Conservation (phyloP, 2,113 vertebrate species). For the Nicator chloris region DNA sequence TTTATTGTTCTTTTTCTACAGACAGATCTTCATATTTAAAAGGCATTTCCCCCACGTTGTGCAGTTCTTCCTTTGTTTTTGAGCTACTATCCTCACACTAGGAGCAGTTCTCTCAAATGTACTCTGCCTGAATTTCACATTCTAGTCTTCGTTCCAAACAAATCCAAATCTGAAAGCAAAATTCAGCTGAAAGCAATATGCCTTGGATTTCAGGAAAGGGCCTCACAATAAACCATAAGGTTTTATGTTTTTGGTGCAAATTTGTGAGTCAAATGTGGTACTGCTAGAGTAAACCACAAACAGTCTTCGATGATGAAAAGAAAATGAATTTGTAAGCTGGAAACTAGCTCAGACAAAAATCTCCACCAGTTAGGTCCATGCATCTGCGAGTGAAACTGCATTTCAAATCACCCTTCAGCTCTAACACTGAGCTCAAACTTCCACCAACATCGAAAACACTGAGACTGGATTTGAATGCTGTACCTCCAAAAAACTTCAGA, state of each 20-base stretch:
- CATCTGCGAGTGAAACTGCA: neutral
- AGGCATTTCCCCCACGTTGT: rapidly evolving
- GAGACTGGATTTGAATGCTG: neutral
- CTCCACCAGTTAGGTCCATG: neutral
- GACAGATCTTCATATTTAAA: neutral
- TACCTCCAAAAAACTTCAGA: rapidly evolving
- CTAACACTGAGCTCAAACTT: neutral
- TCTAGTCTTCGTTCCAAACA: neutral
- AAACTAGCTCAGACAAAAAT: neutral
- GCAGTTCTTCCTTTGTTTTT: neutral
- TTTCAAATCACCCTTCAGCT: neutral
- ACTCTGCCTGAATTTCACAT: neutral
- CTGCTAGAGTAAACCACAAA: neutral
- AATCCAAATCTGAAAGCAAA: neutral
- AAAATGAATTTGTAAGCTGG: neutral
- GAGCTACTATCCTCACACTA: neutral
- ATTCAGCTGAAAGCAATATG: neutral
- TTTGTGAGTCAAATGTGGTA: neutral
- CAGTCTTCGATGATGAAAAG: neutral
- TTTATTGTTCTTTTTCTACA: neutral
- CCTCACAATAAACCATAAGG: neutral
- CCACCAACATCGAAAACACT: neutral
- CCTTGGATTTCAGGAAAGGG: neutral
- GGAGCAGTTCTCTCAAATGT: neutral
- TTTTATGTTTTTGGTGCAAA: neutral